A percentile compares a stretch with the other conserved stretches of the same genome.
phyloP scores from a whole-genome alignment of 2,113 vertebrate genomes.

The Scopus umbretta region DNA sequence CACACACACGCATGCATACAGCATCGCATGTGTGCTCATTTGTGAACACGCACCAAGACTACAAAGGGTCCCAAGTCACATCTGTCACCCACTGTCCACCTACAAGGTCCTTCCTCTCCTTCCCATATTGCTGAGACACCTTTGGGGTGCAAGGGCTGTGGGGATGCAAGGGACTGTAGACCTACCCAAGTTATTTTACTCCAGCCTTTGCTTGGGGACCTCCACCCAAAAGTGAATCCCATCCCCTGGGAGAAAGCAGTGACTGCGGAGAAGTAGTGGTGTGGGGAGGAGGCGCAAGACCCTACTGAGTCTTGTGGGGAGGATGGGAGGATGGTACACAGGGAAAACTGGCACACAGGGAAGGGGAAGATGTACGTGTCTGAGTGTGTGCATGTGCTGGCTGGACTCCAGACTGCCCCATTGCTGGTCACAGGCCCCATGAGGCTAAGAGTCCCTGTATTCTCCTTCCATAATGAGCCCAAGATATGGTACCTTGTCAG shows the following conservation, averaged over 20 bases:
- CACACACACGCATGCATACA: too few species aligned
- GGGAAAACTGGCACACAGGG: background rate
- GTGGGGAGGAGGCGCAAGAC: background rate
- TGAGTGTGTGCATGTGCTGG: too few species aligned
- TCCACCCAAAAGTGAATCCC: background rate
- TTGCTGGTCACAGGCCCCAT: too few species aligned
- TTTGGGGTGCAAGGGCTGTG: background rate
- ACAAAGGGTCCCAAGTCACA: background rate
- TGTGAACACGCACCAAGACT: background rate
- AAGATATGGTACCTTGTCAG: background rate
- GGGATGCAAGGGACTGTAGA: background rate
- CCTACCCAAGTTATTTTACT: background rate
- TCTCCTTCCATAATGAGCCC: background rate
- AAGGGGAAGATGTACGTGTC: background rate
- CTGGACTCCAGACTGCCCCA: background rate
- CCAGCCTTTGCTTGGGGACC: rapidly evolving
- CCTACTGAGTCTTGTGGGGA: too few species aligned
- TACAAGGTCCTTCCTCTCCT: background rate
- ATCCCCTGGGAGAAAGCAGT: background rate
- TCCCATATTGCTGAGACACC: background rate
- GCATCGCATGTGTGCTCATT: background rate
- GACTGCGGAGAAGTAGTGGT: background rate
- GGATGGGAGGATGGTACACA: background rate
- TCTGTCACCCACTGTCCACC: background rate
- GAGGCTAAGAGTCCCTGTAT: background rate